A percentile compares a stretch with the other conserved stretches of the same genome.
Evolutionary conservation across 1,140 invertebrate genomes (phyloP).

Genomic region (Conus betulinus): DNA sequence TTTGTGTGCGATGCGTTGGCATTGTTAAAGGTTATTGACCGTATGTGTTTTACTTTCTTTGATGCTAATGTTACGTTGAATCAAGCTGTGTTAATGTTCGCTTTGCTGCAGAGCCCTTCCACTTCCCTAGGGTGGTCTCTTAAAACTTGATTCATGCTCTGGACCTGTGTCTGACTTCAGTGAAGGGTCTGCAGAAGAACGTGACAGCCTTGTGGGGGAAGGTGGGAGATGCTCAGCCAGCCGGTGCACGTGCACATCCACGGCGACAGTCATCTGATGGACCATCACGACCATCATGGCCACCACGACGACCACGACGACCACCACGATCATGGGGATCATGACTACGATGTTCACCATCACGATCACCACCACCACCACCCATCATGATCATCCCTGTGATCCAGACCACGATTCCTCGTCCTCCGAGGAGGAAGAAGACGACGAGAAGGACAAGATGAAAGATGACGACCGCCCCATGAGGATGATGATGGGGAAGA

Average conservation of each 20-base stretch:
- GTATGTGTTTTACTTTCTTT: too few relatives aligned
- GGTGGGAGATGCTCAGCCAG: constrained; percentile 23
- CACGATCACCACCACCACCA: not conserved
- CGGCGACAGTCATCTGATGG: constrained; percentile 24
- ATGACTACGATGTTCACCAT: not conserved
- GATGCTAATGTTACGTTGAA: too few relatives aligned
- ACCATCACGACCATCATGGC: not conserved
- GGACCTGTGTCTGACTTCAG: not conserved
- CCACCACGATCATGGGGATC: not conserved
- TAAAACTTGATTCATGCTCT: too few relatives aligned
- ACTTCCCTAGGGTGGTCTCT: too few relatives aligned
- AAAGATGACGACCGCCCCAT: not conserved
- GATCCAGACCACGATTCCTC: not conserved
- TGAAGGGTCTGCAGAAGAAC: constrained; percentile 21
- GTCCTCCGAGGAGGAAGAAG: not conserved
- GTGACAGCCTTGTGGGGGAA: constrained; percentile 22
- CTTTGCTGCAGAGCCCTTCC: too few relatives aligned
- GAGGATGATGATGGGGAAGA: not conserved
- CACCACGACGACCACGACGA: not conserved
- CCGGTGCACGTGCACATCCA: constrained; percentile 36
- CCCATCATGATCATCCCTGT: not conserved
- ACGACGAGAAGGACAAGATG: not conserved
- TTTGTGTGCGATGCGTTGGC: too few relatives aligned
- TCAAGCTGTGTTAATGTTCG: too few relatives aligned
- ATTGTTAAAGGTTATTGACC: too few relatives aligned